These are phyloP conservation scores for Coccyzus lansbergi DNA, from an alignment of 2,797 vertebrate species.

Conservation along the genomic window DNA sequence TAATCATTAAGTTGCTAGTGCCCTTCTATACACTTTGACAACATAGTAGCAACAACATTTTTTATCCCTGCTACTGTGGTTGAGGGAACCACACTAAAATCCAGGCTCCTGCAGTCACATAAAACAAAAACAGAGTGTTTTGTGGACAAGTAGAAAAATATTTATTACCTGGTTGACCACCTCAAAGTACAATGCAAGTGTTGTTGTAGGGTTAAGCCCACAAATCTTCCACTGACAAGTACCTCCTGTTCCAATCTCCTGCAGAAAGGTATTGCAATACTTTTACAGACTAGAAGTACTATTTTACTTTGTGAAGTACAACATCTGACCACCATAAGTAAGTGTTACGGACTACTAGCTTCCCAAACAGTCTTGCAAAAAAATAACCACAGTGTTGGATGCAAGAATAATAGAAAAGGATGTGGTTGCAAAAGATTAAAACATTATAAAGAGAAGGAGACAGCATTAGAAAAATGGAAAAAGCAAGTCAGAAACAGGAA, in stretches of 20 bases:
- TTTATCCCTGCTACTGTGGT: neutral
- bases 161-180: slow-evolving; percentile 94
- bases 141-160: neutral
- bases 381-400: neutral
- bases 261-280: slow-evolving; percentile 34
- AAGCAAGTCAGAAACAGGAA: neutral
- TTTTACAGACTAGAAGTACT: slow-evolving; percentile 21
- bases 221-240: slow-evolving; percentile 98
- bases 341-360: neutral
- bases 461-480: neutral
- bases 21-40: neutral
- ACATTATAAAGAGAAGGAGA: neutral
- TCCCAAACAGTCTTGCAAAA: neutral
- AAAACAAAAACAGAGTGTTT: neutral
- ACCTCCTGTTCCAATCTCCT: slow-evolving; percentile 97
- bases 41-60: neutral
- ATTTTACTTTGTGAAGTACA: neutral
- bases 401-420: neutral
- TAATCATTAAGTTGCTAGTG: neutral
- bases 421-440: neutral
- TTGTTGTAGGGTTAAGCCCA: slow-evolving; percentile 90
- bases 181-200: slow-evolving; percentile 93
- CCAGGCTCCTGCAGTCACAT: neutral
- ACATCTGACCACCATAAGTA: neutral
- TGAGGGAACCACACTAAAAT: neutral